A percentile compares a stretch with the other conserved stretches of the same genome.
Conservation (phyloP, 2,888 invertebrate species). For the Brachyptera risi region DNA sequence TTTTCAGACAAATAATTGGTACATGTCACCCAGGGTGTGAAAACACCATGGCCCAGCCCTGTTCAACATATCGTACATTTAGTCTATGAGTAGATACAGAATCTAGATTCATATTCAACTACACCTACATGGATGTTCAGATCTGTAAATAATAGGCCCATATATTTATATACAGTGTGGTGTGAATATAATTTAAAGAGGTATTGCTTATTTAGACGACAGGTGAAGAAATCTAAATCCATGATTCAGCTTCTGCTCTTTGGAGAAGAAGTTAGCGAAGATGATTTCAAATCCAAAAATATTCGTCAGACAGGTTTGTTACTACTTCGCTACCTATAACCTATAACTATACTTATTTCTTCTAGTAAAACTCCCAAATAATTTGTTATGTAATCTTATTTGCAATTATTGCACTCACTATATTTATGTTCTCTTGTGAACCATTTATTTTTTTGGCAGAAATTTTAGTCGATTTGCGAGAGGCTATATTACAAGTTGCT, state of each 20-base stretch:
- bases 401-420: background rate
- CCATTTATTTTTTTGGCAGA: constrained; percentile 50
- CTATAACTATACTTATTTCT: background rate
- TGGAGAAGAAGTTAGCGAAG: constrained; percentile 71
- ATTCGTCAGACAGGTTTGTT: constrained; percentile 78
- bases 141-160: no score
- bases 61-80: no score
- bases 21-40: no score
- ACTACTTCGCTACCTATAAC: background rate
- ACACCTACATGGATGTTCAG: no score
- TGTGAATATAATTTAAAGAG: no score
- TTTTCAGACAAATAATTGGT: no score
- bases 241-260: constrained; percentile 84
- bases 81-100: no score
- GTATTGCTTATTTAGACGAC: constrained; percentile 67
- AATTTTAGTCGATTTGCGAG: constrained; percentile 93
- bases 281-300: constrained; percentile 90
- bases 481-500: constrained; percentile 90
- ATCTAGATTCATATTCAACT: no score
- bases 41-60: no score
- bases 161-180: no score
- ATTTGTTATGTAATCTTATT: no score
- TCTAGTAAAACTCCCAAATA: no score
- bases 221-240: constrained; percentile 86
- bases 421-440: background rate